A percentile compares a stretch with the other conserved stretches of the same genome.
Conservation (phyloP, 2,888 invertebrate species). For the Prosapia bicincta region DNA sequence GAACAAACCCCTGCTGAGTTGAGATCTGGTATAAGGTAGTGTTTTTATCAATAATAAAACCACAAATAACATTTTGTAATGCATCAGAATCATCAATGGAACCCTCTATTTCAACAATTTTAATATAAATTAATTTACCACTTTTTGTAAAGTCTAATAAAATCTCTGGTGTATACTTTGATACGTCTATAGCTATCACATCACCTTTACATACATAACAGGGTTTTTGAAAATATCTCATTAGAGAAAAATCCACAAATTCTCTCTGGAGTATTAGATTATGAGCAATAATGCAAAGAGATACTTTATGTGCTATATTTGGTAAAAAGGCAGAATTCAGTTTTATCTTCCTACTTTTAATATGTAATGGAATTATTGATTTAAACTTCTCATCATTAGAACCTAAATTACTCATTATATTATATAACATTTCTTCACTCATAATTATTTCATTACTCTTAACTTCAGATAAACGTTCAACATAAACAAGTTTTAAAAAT, state of each 20-base stretch:
- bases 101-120: conserved; percentile 42
- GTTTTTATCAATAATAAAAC: conserved; percentile 56
- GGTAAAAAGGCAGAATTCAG: background rate
- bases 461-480: background rate
- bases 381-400: background rate
- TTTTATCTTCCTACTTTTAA: background rate
- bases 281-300: background rate
- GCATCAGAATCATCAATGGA: conserved; percentile 37
- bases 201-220: conserved; percentile 48
- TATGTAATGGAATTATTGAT: background rate
- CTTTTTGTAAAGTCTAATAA: conserved; percentile 43
- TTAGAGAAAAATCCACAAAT: background rate
- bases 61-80: conserved; percentile 33
- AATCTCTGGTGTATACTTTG: conserved; percentile 46
- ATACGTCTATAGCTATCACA: conserved; percentile 60
- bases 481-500: background rate
- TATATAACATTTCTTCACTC: conserved; percentile 9
- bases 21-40: conserved; percentile 59
- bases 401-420: background rate
- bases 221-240: background rate
- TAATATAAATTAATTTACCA: conserved; percentile 46
- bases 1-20: conserved; percentile 54
- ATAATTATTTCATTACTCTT: background rate
- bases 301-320: background rate
- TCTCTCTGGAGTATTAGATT: background rate